A percentile compares a stretch with the other conserved stretches of the same genome.
Evolutionary conservation across 2,113 vertebrate genomes (phyloP).

Genomic region (Mesocricetus auratus): DNA sequence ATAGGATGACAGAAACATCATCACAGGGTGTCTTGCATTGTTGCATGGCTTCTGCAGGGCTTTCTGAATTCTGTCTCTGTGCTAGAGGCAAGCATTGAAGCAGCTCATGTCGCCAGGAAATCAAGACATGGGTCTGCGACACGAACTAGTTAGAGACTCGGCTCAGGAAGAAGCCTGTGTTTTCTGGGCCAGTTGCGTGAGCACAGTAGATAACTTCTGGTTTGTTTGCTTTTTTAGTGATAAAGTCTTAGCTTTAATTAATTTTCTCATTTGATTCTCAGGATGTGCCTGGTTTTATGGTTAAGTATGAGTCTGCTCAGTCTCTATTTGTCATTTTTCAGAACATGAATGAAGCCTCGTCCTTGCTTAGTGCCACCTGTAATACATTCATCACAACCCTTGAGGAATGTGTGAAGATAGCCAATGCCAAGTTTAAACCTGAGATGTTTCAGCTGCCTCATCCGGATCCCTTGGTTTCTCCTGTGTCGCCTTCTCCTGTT

Average conservation of each 20-base stretch:
- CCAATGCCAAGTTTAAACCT: conserved; percentile 94
- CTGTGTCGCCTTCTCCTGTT: conserved; percentile 93
- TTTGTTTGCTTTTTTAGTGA: background rate
- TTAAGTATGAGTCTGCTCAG: conserved; percentile 24
- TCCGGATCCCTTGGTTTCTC: conserved; percentile 90
- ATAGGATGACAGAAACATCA: background rate
- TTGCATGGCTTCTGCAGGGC: background rate
- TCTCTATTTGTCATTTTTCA: conserved; percentile 81
- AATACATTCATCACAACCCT: conserved; percentile 97
- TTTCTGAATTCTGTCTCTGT: background rate
- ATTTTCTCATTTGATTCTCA: conserved; percentile 25
- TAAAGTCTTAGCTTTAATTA: background rate
- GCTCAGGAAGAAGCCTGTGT: background rate
- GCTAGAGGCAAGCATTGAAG: conserved; percentile 30
- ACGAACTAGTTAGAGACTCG: background rate
- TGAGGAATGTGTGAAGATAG: conserved; percentile 98
- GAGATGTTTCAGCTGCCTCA: conserved; percentile 91
- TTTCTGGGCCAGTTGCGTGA: background rate
- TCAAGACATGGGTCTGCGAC: background rate
- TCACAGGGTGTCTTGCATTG: background rate
- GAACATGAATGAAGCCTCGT: conserved; percentile 94
- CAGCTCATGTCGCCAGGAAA: background rate
- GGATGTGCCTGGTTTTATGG: background rate
- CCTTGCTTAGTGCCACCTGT: conserved; percentile 97
- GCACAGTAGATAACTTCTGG: background rate